Evolutionary conservation across 2,113 vertebrate species (phyloP).

Genomic region (Melanerpes formicivorus): DNA sequence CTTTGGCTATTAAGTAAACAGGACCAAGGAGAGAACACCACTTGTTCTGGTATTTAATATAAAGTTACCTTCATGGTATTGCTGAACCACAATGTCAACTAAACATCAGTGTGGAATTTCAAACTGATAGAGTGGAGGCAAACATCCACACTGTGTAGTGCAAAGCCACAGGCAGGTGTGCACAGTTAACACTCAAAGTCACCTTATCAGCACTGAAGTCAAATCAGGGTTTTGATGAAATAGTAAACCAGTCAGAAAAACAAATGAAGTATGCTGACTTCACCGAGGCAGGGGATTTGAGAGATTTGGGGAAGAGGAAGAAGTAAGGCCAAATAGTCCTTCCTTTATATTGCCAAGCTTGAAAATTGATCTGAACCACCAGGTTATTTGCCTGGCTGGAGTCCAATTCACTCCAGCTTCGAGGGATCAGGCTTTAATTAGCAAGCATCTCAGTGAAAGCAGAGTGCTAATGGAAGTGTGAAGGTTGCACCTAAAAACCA

Average conservation of each 20-base stretch:
- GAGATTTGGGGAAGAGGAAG: background rate
- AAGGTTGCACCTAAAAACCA: constrained; percentile 52
- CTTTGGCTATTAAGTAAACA: background rate
- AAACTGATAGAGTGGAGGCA: background rate
- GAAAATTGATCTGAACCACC: constrained; percentile 35
- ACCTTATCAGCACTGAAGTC: background rate
- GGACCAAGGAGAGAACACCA: background rate
- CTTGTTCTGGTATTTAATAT: background rate
- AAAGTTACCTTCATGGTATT: background rate
- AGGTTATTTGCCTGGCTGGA: constrained; percentile 50
- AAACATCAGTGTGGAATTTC: background rate
- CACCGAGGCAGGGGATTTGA: background rate
- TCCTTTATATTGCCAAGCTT: constrained; percentile 30
- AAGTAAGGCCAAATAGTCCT: constrained; percentile 5
- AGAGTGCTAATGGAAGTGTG: constrained; percentile 41
- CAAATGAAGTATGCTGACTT: background rate
- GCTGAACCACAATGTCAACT: background rate
- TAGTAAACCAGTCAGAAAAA: constrained; percentile 1
- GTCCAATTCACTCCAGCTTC: constrained; percentile 43
- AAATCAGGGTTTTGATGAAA: constrained; percentile 27
- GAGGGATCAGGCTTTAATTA: constrained; percentile 55
- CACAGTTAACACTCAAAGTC: constrained; percentile 3
- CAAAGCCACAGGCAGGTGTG: background rate
- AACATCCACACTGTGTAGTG: background rate
- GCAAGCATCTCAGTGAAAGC: constrained; percentile 35